Conservation (phyloP, 2,797 vertebrate species). For the Epinephelus malabaricus region DNA sequence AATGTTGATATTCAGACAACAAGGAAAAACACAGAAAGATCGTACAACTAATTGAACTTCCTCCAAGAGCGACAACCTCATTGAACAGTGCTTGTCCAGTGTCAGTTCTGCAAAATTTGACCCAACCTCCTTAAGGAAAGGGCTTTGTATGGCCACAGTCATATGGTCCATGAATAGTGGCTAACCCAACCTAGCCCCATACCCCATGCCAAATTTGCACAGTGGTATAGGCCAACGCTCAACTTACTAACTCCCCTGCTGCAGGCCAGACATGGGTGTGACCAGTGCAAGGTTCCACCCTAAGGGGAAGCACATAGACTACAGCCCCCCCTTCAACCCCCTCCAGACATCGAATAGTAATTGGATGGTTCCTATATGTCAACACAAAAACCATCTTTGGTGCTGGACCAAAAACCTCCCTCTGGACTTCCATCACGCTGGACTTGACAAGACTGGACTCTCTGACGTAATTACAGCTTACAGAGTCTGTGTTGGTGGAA, state of each 20-base stretch:
- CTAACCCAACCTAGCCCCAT: conserved; percentile 29
- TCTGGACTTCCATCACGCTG: conserved; percentile 59
- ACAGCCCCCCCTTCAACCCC: conserved; percentile 40
- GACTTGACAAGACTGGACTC: conserved; percentile 61
- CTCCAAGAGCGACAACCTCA: conserved; percentile 4
- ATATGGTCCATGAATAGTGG: conserved; percentile 6
- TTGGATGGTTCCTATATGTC: conserved; percentile 44
- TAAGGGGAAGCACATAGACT: conserved; percentile 68
- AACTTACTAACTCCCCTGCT: conserved; percentile 53
- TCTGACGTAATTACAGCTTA: conserved; percentile 38
- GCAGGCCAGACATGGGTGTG: conserved; percentile 62
- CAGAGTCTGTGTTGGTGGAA: conserved; percentile 47
- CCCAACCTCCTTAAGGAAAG: conserved; percentile 19
- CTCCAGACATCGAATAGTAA: conserved; percentile 45
- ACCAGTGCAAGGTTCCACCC: conserved; percentile 53
- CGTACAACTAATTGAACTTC: conserved; percentile 22
- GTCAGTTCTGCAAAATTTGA: conserved; percentile 35
- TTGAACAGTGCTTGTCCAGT: conserved; percentile 22
- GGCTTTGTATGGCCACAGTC: conserved; percentile 30
- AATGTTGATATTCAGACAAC: conserved; percentile 35
- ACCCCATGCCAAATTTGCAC: conserved; percentile 85
- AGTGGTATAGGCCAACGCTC: conserved; percentile 51
- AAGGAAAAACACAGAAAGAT: conserved; percentile 24
- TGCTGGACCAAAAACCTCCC: conserved; percentile 71
- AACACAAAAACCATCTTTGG: conserved; percentile 49